These are phyloP conservation scores for Pholis gunnellus DNA, from an alignment of 2,113 vertebrate species.

Conservation along the genomic window DNA sequence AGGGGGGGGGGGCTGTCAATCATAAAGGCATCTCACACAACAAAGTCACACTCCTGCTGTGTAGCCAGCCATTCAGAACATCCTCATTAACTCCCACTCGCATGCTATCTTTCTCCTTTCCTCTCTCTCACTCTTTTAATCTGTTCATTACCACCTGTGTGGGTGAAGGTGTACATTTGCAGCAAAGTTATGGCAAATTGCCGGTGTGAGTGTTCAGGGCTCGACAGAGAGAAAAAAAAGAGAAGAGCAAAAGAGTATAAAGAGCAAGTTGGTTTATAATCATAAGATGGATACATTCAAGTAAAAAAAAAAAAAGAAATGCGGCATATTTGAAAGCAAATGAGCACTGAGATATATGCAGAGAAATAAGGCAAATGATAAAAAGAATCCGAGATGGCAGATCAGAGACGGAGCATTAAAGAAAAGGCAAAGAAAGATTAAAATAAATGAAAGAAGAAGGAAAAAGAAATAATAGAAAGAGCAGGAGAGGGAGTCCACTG, in stretches of 20 bases:
- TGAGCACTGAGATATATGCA: not conserved
- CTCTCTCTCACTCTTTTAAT: constrained; percentile 30
- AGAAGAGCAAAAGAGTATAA: not conserved
- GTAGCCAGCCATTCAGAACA: constrained; percentile 49
- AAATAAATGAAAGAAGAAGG: not conserved
- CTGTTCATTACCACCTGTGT: constrained; percentile 33
- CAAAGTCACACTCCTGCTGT: constrained; percentile 46
- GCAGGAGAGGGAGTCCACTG: not conserved
- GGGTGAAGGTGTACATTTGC: constrained; percentile 27
- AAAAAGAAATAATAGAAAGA: not conserved
- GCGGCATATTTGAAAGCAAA: not conserved
- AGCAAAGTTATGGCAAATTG: constrained; percentile 45
- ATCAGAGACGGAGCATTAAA: not conserved
- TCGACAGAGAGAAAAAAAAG: not conserved
- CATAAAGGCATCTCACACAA: constrained; percentile 32
- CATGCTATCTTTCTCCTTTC: constrained; percentile 14
- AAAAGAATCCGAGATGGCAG: not conserved
- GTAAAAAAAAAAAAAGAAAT: not conserved
- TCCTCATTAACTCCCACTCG: constrained; percentile 42
- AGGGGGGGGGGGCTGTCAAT: constrained; percentile 13
- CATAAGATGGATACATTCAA: not conserved
- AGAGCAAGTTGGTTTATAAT: not conserved
- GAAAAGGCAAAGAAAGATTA: not conserved
- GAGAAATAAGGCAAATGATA: not conserved
- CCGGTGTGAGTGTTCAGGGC: constrained; percentile 18